Evolutionary conservation across 2,113 vertebrate species (phyloP), one percentile per base, ranked within the genome.

Genomic region (Xiphophorus couchianus): DNA sequence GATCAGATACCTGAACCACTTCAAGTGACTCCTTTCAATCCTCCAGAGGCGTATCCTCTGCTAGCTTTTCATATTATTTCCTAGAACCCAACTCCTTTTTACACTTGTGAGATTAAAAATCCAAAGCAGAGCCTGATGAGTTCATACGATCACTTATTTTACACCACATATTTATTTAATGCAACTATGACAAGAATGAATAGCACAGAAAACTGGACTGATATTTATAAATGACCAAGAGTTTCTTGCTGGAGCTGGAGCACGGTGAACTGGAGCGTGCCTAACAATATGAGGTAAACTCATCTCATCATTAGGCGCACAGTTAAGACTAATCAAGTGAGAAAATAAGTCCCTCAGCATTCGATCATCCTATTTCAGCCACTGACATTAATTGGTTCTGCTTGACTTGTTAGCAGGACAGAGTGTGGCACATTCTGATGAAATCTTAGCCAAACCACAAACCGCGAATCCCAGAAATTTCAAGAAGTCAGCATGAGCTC

Each of bases 301-400:
- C 75, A 76, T 78, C 71, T 69, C 76, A 64, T 74, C 73, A 68
- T 86, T 76, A 77, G n/a, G 33, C 19, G 31, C 58, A 69, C 72
- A 73, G 60, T 76, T 67, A 69, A 77, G 64, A 28, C 82, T 68
- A 73, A 71, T 73, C 74, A 77, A 60, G 73, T 67, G 62, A 77
- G 30, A 75, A 37, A 82, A 28, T 28, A 37, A 71, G 67, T 79
- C 73, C 71, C 71, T 68, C 74, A 61, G 51, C 61, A 72, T 60
- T 85, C 86, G 71, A 88, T 83, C 71, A 78, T 77, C 81, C 89
- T 10, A 81, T 82, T 90, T 82, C 71, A 83, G 79, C 39, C 69
- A 62, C 71, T 75, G 62, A 63, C 73, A 80, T 84, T 78, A 88
- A 88, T 85, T 29, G 39, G 60, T 68, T 88, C 78, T 74, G 84